A percentile compares a stretch with the other conserved stretches of the same genome.
Evolutionary conservation across 2,113 vertebrate genomes (phyloP).

Genomic region (Butorides virescens): DNA sequence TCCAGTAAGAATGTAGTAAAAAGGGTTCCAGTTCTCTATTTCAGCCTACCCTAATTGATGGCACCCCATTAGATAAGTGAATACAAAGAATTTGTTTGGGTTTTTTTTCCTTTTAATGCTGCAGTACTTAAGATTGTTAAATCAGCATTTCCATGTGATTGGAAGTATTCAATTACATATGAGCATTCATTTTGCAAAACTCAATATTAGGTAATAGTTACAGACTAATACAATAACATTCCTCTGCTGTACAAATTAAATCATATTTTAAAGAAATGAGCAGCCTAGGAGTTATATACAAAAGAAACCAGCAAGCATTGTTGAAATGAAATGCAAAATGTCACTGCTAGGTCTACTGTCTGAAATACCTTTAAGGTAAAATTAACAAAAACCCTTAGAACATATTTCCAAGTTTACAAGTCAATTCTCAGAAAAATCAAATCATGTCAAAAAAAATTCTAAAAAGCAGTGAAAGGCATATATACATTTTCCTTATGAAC

Average conservation of each 20-base stretch:
- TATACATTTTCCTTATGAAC: constrained; percentile 85
- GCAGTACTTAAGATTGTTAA: constrained; percentile 73
- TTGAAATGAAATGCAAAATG: constrained; percentile 85
- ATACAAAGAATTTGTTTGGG: constrained; percentile 61
- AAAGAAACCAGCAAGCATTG: constrained; percentile 82
- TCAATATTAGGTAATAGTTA: constrained; percentile 85
- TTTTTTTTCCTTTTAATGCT: constrained; percentile 73
- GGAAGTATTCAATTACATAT: constrained; percentile 79
- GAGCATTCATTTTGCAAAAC: constrained; percentile 82
- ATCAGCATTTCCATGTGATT: constrained; percentile 80
- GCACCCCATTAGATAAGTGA: constrained; percentile 70
- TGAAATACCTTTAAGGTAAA: constrained; percentile 82
- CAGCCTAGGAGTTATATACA: constrained; percentile 90
- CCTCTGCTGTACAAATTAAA: constrained; percentile 93
- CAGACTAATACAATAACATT: constrained; percentile 90
- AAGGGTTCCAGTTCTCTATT: constrained; percentile 60
- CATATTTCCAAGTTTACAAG: constrained; percentile 84
- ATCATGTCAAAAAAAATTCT: constrained; percentile 75
- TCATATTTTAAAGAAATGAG: constrained; percentile 89
- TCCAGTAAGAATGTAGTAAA: constrained; percentile 21
- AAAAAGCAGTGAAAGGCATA: constrained; percentile 88
- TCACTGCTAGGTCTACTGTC: constrained; percentile 75
- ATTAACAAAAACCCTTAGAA: constrained; percentile 75
- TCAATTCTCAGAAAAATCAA: constrained; percentile 78
- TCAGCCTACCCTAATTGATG: constrained; percentile 48